phyloP scores from a whole-genome alignment of 2,888 invertebrate species.

The Chesias legatella region DNA sequence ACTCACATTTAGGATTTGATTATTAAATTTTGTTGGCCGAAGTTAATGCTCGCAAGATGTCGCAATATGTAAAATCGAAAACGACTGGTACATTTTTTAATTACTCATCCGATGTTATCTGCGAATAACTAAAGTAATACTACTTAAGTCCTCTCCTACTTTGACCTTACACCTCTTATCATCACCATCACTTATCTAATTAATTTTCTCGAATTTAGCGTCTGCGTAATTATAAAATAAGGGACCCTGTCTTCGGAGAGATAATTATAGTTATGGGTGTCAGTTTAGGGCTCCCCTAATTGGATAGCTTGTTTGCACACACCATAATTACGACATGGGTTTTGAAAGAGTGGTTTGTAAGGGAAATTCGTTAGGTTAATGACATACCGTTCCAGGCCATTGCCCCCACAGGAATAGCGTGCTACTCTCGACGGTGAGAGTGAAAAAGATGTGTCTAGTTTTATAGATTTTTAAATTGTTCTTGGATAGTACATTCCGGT shows the following conservation, averaged over 20 bases:
- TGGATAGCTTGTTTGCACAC: slow-evolving; percentile 16
- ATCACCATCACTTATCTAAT: slow-evolving; percentile 2
- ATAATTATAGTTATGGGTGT: slow-evolving; percentile 45
- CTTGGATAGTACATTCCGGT: too few relatives aligned
- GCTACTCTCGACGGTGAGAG: too few relatives aligned
- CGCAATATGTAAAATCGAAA: too few relatives aligned
- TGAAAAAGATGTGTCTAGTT: too few relatives aligned
- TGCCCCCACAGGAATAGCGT: too few relatives aligned
- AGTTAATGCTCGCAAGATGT: not conserved
- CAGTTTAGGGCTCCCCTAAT: slow-evolving; percentile 29
- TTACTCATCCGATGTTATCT: too few relatives aligned
- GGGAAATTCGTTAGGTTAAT: not conserved
- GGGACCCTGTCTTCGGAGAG: slow-evolving; percentile 37
- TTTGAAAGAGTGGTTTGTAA: slow-evolving; percentile 9
- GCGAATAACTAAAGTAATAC: too few relatives aligned
- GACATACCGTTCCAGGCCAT: too few relatives aligned
- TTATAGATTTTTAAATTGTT: too few relatives aligned
- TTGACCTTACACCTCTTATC: not conserved
- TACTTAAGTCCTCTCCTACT: too few relatives aligned
- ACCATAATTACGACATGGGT: slow-evolving; percentile 11
- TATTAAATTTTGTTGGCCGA: not conserved
- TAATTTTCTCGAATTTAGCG: slow-evolving; percentile 9
- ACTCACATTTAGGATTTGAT: not conserved
- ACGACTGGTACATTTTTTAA: too few relatives aligned
- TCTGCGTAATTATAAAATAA: slow-evolving; percentile 41